phyloP scores from a whole-genome alignment of 2,888 invertebrate species.

The Syrista parreyssii region DNA sequence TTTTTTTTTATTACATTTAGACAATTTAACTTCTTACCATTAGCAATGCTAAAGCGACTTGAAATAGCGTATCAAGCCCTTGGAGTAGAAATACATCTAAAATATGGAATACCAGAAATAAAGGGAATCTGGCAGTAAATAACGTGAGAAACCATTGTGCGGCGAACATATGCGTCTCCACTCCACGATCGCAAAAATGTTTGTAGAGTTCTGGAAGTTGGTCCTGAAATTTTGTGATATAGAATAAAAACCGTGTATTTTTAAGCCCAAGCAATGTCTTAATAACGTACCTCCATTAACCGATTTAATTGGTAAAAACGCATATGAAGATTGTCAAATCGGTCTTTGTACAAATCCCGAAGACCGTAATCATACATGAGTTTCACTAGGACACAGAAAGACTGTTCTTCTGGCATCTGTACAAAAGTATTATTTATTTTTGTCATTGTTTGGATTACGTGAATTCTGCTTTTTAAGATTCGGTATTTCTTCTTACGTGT shows the following conservation, averaged over 20 bases:
- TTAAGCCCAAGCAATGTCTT: background rate
- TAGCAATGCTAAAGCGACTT: slow-evolving; percentile 93
- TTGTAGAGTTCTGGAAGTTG: slow-evolving; percentile 84
- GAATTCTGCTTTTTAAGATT: background rate
- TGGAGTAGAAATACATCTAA: slow-evolving; percentile 95
- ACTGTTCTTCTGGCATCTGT: slow-evolving; percentile 99
- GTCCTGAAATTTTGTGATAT: slow-evolving; percentile 70
- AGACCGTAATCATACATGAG: slow-evolving; percentile 97
- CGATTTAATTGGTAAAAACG: slow-evolving; percentile 94
- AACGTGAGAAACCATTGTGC: slow-evolving; percentile 99
- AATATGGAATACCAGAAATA: slow-evolving; percentile 96
- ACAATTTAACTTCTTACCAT: slow-evolving; percentile 72
- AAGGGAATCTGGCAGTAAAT: slow-evolving; percentile 98
- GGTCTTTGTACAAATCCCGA: slow-evolving; percentile 94
- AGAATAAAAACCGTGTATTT: background rate
- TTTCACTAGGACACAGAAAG: slow-evolving; percentile 95
- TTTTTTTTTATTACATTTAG: background rate
- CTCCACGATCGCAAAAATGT: slow-evolving; percentile 83
- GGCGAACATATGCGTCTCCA: slow-evolving; percentile 99
- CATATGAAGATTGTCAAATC: slow-evolving; percentile 95
- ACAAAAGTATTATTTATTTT: slow-evolving; percentile 36
- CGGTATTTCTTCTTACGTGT: slow-evolving; percentile 78
- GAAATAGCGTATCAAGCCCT: slow-evolving; percentile 95
- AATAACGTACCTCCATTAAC: slow-evolving; percentile 81
- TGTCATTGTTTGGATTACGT: background rate